Conservation (phyloP, 2,888 invertebrate genomes). For the Eudasyphora cyanicolor region DNA sequence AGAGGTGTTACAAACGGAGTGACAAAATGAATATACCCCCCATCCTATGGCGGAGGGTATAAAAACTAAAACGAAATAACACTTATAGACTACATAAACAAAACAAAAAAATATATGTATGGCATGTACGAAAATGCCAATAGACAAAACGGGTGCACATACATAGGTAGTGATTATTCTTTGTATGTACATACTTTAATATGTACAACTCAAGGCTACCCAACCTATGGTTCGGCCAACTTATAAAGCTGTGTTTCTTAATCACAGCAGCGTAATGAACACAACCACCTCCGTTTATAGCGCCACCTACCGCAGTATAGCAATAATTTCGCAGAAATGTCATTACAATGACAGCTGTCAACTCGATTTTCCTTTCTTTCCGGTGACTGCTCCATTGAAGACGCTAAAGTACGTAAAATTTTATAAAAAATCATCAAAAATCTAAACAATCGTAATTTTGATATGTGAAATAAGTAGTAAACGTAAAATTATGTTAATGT, state of each 20-base stretch:
- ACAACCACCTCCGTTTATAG: background rate
- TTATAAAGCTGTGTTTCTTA: constrained; percentile 20
- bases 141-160: too few species aligned
- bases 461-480: constrained; percentile 51
- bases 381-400: constrained; percentile 77
- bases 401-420: constrained; percentile 78
- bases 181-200: too few species aligned
- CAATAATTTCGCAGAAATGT: background rate
- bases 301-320: constrained; percentile 29
- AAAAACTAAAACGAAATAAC: too few species aligned
- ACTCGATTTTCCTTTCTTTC: constrained; percentile 78
- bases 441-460: constrained; percentile 67
- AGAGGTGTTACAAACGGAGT: too few species aligned
- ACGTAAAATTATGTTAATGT: background rate
- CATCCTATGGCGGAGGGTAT: too few species aligned
- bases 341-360: constrained; percentile 67
- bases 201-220: too few species aligned
- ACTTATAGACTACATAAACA: too few species aligned
- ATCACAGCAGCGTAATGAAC: background rate
- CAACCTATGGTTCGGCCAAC: too few species aligned
- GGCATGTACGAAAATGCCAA: too few species aligned
- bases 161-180: too few species aligned
- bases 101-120: too few species aligned
- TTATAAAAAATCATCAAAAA: constrained; percentile 71
- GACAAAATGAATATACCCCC: too few species aligned